Evolutionary conservation across 2,797 vertebrate species (phyloP).

Genomic region (Simalia tracyae): DNA sequence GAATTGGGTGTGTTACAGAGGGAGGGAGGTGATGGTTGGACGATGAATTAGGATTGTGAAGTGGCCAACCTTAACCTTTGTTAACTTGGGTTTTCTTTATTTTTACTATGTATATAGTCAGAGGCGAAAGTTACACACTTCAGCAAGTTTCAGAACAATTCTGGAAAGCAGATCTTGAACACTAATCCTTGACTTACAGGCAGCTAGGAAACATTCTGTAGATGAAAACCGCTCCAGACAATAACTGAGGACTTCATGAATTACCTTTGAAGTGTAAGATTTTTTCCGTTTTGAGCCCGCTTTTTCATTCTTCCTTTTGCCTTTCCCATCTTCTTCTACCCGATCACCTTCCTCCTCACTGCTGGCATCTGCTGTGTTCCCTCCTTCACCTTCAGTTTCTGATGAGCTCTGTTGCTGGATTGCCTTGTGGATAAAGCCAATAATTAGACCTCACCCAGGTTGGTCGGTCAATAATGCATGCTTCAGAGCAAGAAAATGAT

Average conservation of each 20-base stretch:
- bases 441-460: conserved; percentile 25
- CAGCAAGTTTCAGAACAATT: background rate
- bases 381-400: conserved; percentile 90
- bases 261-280: conserved; percentile 86
- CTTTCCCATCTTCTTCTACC: conserved; percentile 86
- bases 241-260: background rate
- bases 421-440: conserved; percentile 75
- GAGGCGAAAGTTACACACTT: background rate
- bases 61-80: background rate
- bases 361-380: conserved; percentile 88
- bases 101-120: background rate
- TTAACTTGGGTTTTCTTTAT: background rate
- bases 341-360: conserved; percentile 90
- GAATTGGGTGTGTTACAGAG: background rate
- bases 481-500: conserved; percentile 12
- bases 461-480: conserved; percentile 26
- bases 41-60: background rate
- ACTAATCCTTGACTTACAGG: background rate
- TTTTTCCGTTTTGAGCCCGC: conserved; percentile 91
- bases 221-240: too few species aligned
- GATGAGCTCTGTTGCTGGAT: conserved; percentile 94
- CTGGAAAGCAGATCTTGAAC: background rate
- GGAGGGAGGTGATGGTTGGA: background rate
- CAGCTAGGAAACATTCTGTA: background rate
- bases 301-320: conserved; percentile 87